These are phyloP conservation scores for Clarias platycephalus DNA, from an alignment of 2,797 vertebrate species.

Conservation along the genomic window DNA sequence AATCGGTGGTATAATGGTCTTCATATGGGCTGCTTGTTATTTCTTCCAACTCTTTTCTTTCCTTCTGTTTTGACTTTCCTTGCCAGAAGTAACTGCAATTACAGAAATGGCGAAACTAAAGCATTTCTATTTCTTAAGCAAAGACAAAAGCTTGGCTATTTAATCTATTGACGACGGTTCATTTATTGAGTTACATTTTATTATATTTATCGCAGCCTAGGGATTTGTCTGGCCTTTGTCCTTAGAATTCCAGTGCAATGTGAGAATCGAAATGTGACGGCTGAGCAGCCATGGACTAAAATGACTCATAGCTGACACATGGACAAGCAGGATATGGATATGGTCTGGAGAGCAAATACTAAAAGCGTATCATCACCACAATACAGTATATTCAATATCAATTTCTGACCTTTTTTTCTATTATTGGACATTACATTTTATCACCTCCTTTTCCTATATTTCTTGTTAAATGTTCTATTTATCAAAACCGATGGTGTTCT, in stretches of 20 bases:
- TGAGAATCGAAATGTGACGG: not conserved
- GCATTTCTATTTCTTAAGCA: not conserved
- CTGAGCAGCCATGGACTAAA: conserved; percentile 18
- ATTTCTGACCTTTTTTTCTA: not conserved
- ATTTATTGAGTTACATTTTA: not conserved
- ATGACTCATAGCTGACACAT: not conserved
- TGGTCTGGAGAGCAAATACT: not conserved
- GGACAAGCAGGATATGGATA: not conserved
- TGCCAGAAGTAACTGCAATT: not conserved
- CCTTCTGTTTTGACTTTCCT: not conserved
- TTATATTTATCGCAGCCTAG: not conserved
- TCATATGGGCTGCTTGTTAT: conserved; percentile 23
- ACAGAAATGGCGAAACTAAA: not conserved
- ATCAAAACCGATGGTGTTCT: not conserved
- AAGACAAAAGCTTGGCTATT: not conserved
- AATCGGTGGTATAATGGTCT: conserved; percentile 33
- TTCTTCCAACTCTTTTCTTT: conserved; percentile 1
- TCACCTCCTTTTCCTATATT: not conserved
- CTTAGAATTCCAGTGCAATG: conserved; percentile 7
- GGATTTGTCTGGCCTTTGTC: conserved; percentile 6
- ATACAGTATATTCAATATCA: not conserved
- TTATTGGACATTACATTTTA: not conserved
- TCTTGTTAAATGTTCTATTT: no score
- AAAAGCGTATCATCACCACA: not conserved
- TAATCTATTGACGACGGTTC: not conserved